phyloP scores from a whole-genome alignment of 2,113 vertebrate species.

The Pelodiscus sinensis region DNA sequence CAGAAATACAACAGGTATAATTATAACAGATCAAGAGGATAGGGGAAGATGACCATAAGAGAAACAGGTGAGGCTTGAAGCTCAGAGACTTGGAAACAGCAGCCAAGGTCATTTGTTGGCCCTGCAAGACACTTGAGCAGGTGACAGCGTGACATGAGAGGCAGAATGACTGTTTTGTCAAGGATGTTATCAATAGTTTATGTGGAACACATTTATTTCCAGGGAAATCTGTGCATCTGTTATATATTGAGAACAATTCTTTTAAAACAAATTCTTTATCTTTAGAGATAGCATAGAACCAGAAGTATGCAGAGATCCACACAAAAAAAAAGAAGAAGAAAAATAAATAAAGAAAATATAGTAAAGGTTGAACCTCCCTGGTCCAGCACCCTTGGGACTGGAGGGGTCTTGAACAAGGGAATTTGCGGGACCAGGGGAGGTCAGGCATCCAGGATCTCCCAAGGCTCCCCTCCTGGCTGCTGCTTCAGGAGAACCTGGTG shows the following conservation, averaged over 20 bases:
- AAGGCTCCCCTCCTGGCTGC: no score
- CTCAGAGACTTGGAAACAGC: neutral
- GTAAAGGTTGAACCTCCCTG: no score
- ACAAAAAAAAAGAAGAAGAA: no score
- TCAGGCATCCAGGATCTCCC: no score
- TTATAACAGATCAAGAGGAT: neutral
- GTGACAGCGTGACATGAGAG: neutral
- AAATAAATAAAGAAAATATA: no score
- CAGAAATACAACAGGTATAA: neutral
- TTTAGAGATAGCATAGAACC: conserved; percentile 28
- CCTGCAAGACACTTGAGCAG: neutral
- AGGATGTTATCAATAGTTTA: neutral
- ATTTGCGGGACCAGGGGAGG: no score
- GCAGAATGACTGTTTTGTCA: neutral
- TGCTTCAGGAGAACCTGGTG: no score
- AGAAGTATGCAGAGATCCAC: no score
- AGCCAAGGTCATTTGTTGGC: neutral
- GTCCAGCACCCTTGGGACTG: no score
- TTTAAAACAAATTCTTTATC: conserved; percentile 31
- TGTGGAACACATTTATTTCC: conserved; percentile 29
- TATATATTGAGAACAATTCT: conserved; percentile 46
- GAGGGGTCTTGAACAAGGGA: no score
- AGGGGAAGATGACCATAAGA: neutral
- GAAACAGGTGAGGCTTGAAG: neutral
- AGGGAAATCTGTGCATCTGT: conserved; percentile 51